phyloP scores from a whole-genome alignment of 2,113 vertebrate species.

The Planiliza haematocheilus region DNA sequence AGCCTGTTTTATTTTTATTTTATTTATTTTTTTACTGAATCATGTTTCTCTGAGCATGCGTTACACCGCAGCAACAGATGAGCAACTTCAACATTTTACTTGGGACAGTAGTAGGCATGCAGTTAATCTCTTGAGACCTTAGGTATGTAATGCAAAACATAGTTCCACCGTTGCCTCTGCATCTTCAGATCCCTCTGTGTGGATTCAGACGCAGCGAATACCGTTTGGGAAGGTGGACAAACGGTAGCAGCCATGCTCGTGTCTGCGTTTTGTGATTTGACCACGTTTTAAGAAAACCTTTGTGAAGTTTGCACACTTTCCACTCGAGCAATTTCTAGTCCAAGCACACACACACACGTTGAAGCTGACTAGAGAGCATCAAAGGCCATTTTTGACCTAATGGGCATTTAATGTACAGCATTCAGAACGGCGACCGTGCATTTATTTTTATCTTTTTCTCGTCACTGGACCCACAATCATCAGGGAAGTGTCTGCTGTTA shows the following conservation, averaged over 20 bases:
- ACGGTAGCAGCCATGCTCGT: conserved; percentile 3
- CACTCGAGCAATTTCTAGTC: conserved; percentile 9
- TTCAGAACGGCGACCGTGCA: conserved; percentile 47
- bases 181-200: conserved; percentile 8
- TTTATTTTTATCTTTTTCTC: conserved; percentile 48
- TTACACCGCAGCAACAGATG: conserved; percentile 6
- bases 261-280: conserved; percentile 15
- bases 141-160: conserved; percentile 14
- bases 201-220: conserved; percentile 1
- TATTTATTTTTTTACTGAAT: conserved; percentile 26
- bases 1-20: neutral
- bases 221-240: neutral
- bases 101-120: conserved; percentile 7
- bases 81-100: conserved; percentile 2
- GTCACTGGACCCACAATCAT: conserved; percentile 46
- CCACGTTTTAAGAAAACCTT: conserved; percentile 30
- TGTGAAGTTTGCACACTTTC: conserved; percentile 44
- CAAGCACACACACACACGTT: conserved; percentile 54
- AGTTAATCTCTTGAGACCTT: conserved; percentile 5
- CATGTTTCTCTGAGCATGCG: conserved; percentile 7
- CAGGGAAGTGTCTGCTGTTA: conserved; percentile 65
- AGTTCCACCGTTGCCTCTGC: conserved; percentile 38
- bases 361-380: conserved; percentile 33
- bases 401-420: conserved; percentile 52
- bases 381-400: conserved; percentile 4